These are phyloP conservation scores for Lasioglossum vierecki DNA, from an alignment of 2,888 invertebrate genomes.

Conservation along the genomic window DNA sequence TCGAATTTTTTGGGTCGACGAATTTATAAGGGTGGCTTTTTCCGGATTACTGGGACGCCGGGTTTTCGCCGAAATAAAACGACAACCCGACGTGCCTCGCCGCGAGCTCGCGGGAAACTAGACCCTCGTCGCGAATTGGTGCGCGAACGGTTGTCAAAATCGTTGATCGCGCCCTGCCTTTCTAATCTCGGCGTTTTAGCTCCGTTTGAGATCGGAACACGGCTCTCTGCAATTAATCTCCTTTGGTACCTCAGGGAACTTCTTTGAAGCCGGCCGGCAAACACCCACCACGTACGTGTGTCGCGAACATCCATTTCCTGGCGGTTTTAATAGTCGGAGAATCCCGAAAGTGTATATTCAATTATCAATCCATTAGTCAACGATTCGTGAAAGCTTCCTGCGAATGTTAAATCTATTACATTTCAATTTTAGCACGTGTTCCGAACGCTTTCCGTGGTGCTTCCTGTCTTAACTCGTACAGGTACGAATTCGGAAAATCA, in stretches of 20 bases:
- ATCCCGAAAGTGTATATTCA: not conserved
- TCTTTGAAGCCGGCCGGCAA: not conserved
- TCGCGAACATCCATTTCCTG: not conserved
- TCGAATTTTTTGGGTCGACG: constrained; percentile 1
- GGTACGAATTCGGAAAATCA: not conserved
- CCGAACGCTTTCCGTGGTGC: not conserved
- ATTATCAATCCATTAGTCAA: not conserved
- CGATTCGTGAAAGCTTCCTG: not conserved
- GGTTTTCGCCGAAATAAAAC: not conserved
- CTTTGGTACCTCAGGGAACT: not conserved
- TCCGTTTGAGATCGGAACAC: not conserved
- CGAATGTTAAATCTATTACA: not conserved
- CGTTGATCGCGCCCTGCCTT: not conserved
- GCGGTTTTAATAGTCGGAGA: not conserved
- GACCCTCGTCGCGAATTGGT: constrained; percentile 8
- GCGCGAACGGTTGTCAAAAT: constrained; percentile 5
- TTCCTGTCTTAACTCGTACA: not conserved
- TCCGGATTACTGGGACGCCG: not conserved
- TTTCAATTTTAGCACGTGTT: not conserved
- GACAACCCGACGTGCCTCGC: not conserved
- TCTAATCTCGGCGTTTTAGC: not conserved
- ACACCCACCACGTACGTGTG: not conserved
- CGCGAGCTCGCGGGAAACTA: not conserved
- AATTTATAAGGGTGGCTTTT: not conserved
- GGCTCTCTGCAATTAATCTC: not conserved